Evolutionary conservation across 1,140 invertebrate species (phyloP).

Genomic region (Eueides isabella): DNA sequence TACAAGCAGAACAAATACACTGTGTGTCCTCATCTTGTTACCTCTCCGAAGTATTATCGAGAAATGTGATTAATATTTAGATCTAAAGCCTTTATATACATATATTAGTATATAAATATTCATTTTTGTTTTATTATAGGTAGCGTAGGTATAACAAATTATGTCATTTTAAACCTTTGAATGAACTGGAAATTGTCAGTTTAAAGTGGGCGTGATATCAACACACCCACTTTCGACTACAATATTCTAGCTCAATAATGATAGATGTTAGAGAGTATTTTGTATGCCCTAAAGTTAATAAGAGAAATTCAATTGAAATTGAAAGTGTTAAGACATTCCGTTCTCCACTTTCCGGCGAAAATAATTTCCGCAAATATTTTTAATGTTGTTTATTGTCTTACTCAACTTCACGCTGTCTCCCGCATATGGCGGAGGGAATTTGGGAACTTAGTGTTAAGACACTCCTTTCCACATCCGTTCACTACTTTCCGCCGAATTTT

Average conservation of each 20-base stretch:
- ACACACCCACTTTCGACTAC: no score
- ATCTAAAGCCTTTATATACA: not conserved
- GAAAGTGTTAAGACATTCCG: no score
- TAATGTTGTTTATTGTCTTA: not conserved
- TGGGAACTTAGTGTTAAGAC: no score
- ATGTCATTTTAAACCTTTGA: not conserved
- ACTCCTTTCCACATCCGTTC: no score
- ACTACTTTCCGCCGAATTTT: no score
- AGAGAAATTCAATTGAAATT: not conserved
- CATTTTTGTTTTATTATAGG: not conserved
- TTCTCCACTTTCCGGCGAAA: no score
- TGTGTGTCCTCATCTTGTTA: slow-evolving; percentile 5
- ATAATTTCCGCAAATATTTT: no score
- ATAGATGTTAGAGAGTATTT: not conserved
- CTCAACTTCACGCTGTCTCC: no score
- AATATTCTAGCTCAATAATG: not conserved
- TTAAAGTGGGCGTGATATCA: not conserved
- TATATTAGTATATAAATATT: not conserved
- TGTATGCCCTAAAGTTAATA: not conserved
- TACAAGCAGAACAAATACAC: not conserved
- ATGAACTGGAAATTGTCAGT: not conserved
- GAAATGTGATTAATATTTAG: not conserved
- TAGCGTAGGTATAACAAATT: not conserved
- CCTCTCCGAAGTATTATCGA: not conserved
- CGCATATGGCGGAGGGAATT: no score